Evolutionary conservation across 2,888 invertebrate species (phyloP).

Genomic region (Phyllotreta striolata): DNA sequence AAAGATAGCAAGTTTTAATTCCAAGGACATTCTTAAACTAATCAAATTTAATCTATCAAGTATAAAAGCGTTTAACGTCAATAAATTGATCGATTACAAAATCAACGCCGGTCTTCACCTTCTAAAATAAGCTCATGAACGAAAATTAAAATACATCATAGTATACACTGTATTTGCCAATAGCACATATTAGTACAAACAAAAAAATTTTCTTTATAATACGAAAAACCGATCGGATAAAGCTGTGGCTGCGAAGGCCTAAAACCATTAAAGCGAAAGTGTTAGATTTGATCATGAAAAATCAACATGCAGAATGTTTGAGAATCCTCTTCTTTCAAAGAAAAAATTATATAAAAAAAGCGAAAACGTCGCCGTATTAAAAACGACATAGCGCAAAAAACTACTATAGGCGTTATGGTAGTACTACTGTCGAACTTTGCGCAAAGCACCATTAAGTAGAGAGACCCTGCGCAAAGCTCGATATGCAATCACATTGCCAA

Average conservation of each 20-base stretch:
- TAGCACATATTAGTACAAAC: constrained; percentile 39
- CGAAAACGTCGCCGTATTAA: constrained; percentile 30
- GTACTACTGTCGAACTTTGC: constrained; percentile 15
- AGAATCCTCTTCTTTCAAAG: constrained; percentile 52
- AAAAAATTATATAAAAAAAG: constrained; percentile 43
- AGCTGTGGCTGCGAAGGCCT: constrained; percentile 56
- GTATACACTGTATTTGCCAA: constrained; percentile 30
- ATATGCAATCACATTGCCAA: constrained; percentile 57
- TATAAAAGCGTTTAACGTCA: constrained; percentile 1
- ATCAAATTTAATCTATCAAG: neutral
- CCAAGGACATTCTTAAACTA: neutral
- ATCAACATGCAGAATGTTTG: constrained; percentile 62
- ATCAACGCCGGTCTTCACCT: no score
- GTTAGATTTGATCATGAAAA: constrained; percentile 55
- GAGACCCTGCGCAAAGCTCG: no score
- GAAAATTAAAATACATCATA: constrained; percentile 11
- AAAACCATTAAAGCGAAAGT: constrained; percentile 54
- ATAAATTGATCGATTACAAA: no score
- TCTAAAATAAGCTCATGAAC: constrained; percentile 8
- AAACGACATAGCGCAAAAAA: constrained; percentile 42
- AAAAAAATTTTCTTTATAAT: constrained; percentile 28
- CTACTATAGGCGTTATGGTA: constrained; percentile 37
- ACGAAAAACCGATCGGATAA: constrained; percentile 41
- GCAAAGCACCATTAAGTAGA: no score
- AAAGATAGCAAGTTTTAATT: constrained; percentile 14